Percentiles rank a stretch among this genome's conserved stretches.
phyloP scores from a whole-genome alignment of 2,888 invertebrate species.

The Cabera pusaria region DNA sequence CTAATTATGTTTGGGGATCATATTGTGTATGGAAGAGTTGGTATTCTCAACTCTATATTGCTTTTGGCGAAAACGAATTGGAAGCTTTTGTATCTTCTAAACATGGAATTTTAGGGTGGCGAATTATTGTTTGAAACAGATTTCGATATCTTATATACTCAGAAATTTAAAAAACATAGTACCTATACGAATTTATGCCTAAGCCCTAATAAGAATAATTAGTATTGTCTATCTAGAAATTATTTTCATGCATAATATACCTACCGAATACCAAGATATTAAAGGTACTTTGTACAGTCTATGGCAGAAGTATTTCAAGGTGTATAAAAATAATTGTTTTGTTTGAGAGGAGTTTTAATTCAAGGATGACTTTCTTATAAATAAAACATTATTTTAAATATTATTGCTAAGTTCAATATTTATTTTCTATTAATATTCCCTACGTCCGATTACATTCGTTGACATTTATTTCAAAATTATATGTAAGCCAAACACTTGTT shows the following conservation, averaged over 20 bases:
- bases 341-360: neutral
- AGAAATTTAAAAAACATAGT: too few relatives aligned
- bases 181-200: too few relatives aligned
- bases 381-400: conserved; percentile 68
- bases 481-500: conserved; percentile 75
- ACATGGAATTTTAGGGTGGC: too few relatives aligned
- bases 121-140: too few relatives aligned
- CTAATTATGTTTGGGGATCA: conserved; percentile 36
- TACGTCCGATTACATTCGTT: conserved; percentile 84
- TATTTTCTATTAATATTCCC: conserved; percentile 81
- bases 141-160: too few relatives aligned
- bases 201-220: too few relatives aligned
- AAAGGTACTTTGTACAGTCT: too few relatives aligned
- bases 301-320: neutral
- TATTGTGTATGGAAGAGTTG: conserved; percentile 28
- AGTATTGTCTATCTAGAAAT: too few relatives aligned
- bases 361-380: conserved; percentile 27
- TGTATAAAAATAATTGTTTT: too few relatives aligned
- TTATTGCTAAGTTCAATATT: conserved; percentile 84
- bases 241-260: too few relatives aligned
- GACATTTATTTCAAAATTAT: conserved; percentile 78
- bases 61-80: neutral
- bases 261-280: too few relatives aligned
- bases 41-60: neutral
- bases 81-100: too few relatives aligned